Base-by-base conservation (phyloP, 2,888 invertebrate species). In the Monopis laevigella region DNA sequence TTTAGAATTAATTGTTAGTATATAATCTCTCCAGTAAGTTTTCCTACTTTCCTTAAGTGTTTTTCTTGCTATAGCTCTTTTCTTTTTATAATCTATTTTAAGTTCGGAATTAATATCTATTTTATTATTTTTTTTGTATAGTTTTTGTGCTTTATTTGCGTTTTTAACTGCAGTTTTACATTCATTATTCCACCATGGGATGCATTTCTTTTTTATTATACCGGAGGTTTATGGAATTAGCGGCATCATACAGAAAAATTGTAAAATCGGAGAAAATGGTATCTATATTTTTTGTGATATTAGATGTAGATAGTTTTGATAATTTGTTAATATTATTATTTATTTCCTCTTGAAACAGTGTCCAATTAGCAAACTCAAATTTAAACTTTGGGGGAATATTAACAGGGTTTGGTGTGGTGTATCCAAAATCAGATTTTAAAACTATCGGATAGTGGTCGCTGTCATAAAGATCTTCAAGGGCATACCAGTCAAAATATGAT, bases 241-340 rank as follows among this genome's bases (percentile, higher is more conserved):
- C 38, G 18, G 46, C 46, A 12, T 36, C 12, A 11, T 42, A n/a
- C 21, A 42, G 30, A 28, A 34, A 43, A 41, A 41, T 36, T 13
- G 42, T 43, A 34, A 27, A 24, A 1, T 38, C 43, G 7, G 17
- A 29, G 19, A 19, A 19, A 6, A 40, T 36, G 13, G 13, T 17
- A 12, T 36, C 12, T 21, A 29, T 16, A 11, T n/a, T 4, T n/a
- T n/a, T n/a, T n/a, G n/a, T n/a, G n/a, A n/a, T n/a, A n/a, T n/a
- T 7, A 13, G 3, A 21, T 41, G 14, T 43, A 43, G 11, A 26
- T 27, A 36, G 45, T 45, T 7, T 45, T 46, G 17, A 45, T 47
- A 13, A 47, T 45, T 30, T n/a, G n/a, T n/a, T n/a, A n/a, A n/a
- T n/a, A n/a, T n/a, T n/a, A n/a, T n/a, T n/a, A n/a, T n/a, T n/a